Evolutionary conservation across 1,140 invertebrate genomes (phyloP).

Genomic region (Sipha flava): DNA sequence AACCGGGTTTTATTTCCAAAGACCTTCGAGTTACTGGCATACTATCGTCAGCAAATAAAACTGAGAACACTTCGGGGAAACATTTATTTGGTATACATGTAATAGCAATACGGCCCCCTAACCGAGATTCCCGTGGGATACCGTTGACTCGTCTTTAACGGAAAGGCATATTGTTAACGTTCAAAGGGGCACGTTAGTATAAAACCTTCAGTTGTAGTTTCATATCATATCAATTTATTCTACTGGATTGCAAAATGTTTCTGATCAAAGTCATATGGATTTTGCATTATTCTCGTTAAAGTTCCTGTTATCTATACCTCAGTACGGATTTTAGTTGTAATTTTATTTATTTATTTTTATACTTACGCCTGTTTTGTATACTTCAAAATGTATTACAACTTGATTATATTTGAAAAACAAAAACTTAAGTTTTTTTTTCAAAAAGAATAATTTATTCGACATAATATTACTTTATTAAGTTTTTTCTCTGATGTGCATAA

Average conservation of each 20-base stretch:
- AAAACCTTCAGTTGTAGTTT: background rate
- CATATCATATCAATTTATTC: background rate
- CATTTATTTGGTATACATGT: slow-evolving; percentile 5
- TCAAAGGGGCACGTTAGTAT: background rate
- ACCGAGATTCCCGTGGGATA: background rate
- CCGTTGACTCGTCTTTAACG: background rate
- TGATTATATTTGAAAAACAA: no score
- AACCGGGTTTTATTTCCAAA: background rate
- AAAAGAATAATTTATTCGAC: no score
- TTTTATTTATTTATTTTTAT: no score
- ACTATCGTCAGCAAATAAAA: slow-evolving; percentile 28
- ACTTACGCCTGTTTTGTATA: no score
- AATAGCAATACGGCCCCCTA: background rate
- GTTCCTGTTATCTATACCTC: background rate
- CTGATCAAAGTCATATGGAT: background rate
- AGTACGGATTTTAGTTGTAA: no score
- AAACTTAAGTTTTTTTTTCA: no score
- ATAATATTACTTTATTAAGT: no score
- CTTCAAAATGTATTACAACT: no score
- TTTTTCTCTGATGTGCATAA: no score
- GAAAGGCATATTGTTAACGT: slow-evolving; percentile 22
- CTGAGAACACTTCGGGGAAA: slow-evolving; percentile 2
- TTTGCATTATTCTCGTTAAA: background rate
- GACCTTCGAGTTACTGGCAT: background rate
- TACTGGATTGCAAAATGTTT: background rate